Percentiles rank a stretch among this genome's conserved stretches.
These are phyloP conservation scores for Miichthys miiuy DNA, from an alignment of 2,797 vertebrate genomes.

Conservation along the genomic window DNA sequence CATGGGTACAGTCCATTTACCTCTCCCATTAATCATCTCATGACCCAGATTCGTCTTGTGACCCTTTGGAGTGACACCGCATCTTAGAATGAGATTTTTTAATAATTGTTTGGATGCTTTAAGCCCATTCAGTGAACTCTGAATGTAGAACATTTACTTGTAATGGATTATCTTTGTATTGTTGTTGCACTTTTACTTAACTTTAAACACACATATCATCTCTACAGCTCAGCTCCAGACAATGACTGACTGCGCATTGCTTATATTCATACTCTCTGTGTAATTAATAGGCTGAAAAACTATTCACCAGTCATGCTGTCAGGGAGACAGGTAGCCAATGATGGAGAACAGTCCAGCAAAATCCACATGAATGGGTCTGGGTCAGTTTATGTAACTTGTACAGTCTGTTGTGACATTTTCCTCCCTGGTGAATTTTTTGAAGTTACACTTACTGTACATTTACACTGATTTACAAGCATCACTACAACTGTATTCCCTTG, in stretches of 20 bases:
- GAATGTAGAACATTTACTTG: no score
- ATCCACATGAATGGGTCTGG: background rate
- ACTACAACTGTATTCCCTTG: background rate
- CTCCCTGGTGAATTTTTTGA: conserved; percentile 3
- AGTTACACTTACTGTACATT: background rate
- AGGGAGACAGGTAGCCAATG: conserved; percentile 21
- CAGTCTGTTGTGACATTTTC: background rate
- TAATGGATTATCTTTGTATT: no score
- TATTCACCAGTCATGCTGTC: conserved; percentile 18
- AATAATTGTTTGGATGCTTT: no score
- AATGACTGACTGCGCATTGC: background rate
- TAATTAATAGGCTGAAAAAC: conserved; percentile 41
- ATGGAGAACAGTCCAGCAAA: conserved; percentile 10
- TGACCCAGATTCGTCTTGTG: no score
- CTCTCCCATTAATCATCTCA: no score
- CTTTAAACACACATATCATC: no score
- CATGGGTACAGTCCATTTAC: no score
- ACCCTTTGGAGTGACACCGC: no score
- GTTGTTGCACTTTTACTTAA: no score
- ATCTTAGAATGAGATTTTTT: no score
- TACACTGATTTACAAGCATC: conserved; percentile 6
- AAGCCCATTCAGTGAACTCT: no score
- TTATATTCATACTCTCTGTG: conserved; percentile 53
- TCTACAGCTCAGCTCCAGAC: no score
- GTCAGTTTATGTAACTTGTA: background rate